phyloP scores from a whole-genome alignment of 1,140 invertebrate species.

The Proales similis region DNA sequence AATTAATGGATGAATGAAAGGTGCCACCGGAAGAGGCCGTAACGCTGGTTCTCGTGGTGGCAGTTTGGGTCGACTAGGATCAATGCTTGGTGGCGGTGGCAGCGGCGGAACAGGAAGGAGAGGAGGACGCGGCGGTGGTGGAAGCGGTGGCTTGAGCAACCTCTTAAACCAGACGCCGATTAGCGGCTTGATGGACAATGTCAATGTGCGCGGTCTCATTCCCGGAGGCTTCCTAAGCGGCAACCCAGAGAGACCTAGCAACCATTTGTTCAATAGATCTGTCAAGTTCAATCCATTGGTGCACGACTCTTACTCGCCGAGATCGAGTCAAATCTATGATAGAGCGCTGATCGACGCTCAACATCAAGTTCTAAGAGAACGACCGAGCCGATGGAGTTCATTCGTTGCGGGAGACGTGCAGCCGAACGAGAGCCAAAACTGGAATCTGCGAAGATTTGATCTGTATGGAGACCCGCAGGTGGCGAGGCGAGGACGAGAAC shows the following conservation, averaged over 20 bases:
- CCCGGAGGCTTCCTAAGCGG: too few species aligned
- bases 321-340: constrained; percentile 24
- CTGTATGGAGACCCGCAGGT: too few species aligned
- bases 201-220: too few species aligned
- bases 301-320: constrained; percentile 28
- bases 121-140: background rate
- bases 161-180: background rate
- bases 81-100: background rate
- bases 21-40: too few species aligned
- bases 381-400: constrained; percentile 5
- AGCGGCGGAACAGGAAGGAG: background rate
- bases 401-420: too few species aligned
- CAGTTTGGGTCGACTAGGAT: too few species aligned
- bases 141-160: background rate
- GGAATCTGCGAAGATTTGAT: too few species aligned
- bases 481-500: too few species aligned
- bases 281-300: constrained; percentile 35
- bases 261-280: constrained; percentile 1
- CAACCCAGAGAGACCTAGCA: too few species aligned
- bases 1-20: too few species aligned
- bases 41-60: too few species aligned
- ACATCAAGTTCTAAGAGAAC: constrained; percentile 15
- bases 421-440: too few species aligned
- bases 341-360: constrained; percentile 19
- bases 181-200: constrained; percentile 14